Conservation (phyloP, 2,113 vertebrate genomes). For the Morone chrysops region DNA sequence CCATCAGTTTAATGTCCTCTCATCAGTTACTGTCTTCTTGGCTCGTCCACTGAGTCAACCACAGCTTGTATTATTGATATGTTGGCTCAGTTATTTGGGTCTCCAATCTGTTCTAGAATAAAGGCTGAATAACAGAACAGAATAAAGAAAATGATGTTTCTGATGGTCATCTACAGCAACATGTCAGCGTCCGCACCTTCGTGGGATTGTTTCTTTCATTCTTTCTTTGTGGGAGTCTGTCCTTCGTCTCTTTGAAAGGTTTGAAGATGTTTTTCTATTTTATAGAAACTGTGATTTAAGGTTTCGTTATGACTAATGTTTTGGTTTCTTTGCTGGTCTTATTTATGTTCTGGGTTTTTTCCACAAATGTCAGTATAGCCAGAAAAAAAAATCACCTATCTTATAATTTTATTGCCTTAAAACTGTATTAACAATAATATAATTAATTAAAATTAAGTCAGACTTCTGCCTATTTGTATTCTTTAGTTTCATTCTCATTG, state of each 20-base stretch:
- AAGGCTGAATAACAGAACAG: constrained; percentile 15
- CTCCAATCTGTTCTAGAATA: constrained; percentile 55
- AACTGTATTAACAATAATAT: neutral
- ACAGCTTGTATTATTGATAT: constrained; percentile 66
- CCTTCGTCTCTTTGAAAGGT: neutral
- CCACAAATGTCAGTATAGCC: neutral
- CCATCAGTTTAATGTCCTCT: neutral
- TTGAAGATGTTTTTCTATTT: neutral
- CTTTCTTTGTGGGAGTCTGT: neutral
- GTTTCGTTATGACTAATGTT: neutral
- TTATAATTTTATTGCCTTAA: neutral
- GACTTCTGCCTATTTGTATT: neutral
- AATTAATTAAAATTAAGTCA: neutral
- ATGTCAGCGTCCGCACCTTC: neutral
- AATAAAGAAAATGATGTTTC: neutral
- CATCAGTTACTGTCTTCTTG: constrained; percentile 8
- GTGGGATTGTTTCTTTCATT: neutral
- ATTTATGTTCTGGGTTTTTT: neutral
- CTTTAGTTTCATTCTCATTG: neutral
- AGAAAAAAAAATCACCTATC: neutral
- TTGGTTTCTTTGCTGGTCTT: neutral
- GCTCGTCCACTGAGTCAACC: constrained; percentile 19
- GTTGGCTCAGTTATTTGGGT: constrained; percentile 56
- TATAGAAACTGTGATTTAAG: neutral
- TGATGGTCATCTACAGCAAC: neutral